Conservation (phyloP, 2,888 invertebrate genomes). For the Agrilus mali region DNA sequence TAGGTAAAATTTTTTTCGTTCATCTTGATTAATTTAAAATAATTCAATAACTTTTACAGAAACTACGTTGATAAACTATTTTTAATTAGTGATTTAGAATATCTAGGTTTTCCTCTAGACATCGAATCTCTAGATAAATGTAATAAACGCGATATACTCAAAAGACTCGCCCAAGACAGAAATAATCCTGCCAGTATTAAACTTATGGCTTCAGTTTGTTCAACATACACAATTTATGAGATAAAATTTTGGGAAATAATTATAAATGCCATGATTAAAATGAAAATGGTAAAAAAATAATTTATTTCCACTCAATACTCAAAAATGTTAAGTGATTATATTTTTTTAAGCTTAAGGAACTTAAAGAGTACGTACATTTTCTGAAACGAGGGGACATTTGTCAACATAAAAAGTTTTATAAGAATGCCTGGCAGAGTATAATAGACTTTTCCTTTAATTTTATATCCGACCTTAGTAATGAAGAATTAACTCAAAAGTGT, state of each 20-base stretch:
- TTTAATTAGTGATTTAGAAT: conserved; percentile 21
- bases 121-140: conserved; percentile 17
- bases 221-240: conserved; percentile 21
- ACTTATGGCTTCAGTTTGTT: conserved; percentile 24
- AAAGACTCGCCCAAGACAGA: conserved; percentile 18
- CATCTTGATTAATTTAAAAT: neutral
- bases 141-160: conserved; percentile 22
- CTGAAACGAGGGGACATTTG: conserved; percentile 16
- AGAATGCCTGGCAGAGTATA: conserved; percentile 25
- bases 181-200: conserved; percentile 17
- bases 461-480: conserved; percentile 4
- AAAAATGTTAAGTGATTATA: conserved; percentile 1
- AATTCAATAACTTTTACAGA: conserved; percentile 16
- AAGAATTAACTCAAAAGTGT: conserved; percentile 12
- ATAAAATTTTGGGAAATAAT: conserved; percentile 15
- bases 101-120: conserved; percentile 21
- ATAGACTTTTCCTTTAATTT: conserved; percentile 19
- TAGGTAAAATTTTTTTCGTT: conserved; percentile 15
- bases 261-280: conserved; percentile 14
- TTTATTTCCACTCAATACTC: neutral
- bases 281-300: conserved; percentile 20
- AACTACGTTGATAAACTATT: conserved; percentile 22
- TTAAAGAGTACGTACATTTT: conserved; percentile 21
- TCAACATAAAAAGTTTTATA: conserved; percentile 19
- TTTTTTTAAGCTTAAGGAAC: conserved; percentile 19